Conservation (phyloP, 1,140 invertebrate genomes). For the Euwallacea similis region DNA sequence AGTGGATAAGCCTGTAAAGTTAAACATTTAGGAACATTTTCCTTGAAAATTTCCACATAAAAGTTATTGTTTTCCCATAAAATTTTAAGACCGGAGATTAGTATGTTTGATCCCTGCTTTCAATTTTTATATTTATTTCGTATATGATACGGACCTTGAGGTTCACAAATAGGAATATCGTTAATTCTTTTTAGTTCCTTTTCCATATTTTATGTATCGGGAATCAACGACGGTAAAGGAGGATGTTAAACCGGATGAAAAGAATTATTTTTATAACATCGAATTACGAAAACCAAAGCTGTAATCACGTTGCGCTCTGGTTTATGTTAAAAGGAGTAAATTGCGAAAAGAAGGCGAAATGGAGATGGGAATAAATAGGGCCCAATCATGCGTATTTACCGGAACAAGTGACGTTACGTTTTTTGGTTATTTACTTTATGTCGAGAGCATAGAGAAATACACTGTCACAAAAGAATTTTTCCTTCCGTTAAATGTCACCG, state of each 20-base stretch:
- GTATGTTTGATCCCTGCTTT: too few species aligned
- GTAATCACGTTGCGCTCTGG: conserved; percentile 21
- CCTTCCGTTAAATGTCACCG: conserved; percentile 6
- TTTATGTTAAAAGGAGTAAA: conserved; percentile 6
- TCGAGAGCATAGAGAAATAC: too few species aligned
- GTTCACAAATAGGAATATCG: too few species aligned
- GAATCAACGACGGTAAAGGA: background rate
- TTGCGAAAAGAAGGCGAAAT: too few species aligned
- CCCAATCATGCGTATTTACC: background rate
- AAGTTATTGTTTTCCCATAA: too few species aligned
- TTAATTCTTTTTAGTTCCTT: too few species aligned
- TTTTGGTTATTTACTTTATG: background rate
- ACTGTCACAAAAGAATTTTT: background rate
- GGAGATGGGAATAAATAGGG: background rate
- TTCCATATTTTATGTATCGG: background rate
- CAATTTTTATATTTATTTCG: too few species aligned
- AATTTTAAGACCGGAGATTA: too few species aligned
- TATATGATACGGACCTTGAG: too few species aligned
- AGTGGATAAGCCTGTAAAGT: conserved; percentile 18
- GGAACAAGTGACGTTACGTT: too few species aligned
- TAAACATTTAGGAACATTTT: conserved; percentile 15
- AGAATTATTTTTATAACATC: conserved; percentile 9
- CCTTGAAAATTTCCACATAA: conserved; percentile 9
- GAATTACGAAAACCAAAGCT: conserved; percentile 20
- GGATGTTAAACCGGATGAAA: background rate